Base-by-base conservation (phyloP, 2,888 invertebrate species). In the Leucania comma region DNA sequence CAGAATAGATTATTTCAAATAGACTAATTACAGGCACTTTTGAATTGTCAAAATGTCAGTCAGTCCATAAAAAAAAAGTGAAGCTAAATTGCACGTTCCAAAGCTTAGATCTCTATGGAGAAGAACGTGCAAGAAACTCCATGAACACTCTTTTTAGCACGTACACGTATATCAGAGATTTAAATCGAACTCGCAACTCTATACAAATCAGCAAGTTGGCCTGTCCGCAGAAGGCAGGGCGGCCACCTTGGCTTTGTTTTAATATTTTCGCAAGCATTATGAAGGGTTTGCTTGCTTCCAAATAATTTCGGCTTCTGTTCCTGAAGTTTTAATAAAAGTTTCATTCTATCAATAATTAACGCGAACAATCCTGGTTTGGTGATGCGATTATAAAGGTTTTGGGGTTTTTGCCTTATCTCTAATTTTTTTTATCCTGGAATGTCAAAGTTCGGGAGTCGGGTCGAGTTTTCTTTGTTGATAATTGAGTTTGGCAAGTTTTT, bases 311-410 rank as follows among this genome's bases (percentile, higher is more conserved):
- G 95, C 94, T 95, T 96, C 96, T 96, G 95, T 92, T 95, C 91
- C 83, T 96, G 96, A 96, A 96, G 95, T 96, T 96, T 96, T 94
- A 94, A 95, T 95, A 95, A 95, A 96, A 96, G 94, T 96, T 96
- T 95, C 93, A 95, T 95, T 95, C 95, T 95, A 96, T 96, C 96
- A 96, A 96, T 96, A 95, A 96, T 96, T 96, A 96, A 96, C 94
- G 94, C 90, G 93, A 91, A 93, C 94, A 93, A 93, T 93, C 90
- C 93, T 81, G 75, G 90, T 90, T 90, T 86, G 89, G 90, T 94
- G 95, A 95, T 95, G 95, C 94, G 95, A 95, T 96, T 95, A 95
- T 92, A 91, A 92, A 93, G 93, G 94, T 93, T 91, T 91, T 59
- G 84, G 90, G 89, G 91, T 92, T 91, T 90, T 90, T 91, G 91